Evolutionary conservation across 2,113 vertebrate genomes (phyloP).

Genomic region (Athene noctua): DNA sequence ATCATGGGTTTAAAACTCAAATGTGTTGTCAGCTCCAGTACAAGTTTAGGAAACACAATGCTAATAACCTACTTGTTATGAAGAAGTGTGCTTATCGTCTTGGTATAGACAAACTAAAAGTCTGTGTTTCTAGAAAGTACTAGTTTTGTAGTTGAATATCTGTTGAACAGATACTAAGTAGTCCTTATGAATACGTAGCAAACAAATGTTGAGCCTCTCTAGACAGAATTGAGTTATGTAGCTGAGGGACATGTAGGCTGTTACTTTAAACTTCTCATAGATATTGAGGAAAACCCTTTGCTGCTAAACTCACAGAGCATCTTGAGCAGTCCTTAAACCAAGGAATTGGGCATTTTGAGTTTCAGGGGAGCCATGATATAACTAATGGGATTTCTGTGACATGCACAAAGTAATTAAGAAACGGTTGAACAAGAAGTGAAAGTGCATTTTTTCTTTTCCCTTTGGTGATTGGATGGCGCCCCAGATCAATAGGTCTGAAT

Average conservation of each 20-base stretch:
- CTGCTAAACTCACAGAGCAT: not conserved
- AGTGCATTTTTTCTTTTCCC: not conserved
- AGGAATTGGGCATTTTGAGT: not conserved
- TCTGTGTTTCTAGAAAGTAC: not conserved
- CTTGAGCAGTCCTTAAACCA: not conserved
- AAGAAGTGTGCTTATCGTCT: not conserved
- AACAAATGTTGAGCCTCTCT: not conserved
- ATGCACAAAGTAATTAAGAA: not conserved
- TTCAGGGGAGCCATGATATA: not conserved
- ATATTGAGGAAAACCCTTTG: not conserved
- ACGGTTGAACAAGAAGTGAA: not conserved
- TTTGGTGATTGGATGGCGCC: not conserved
- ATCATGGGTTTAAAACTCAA: slow-evolving; percentile 46
- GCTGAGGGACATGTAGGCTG: not conserved
- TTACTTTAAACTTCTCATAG: not conserved
- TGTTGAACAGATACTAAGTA: not conserved
- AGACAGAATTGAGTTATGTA: not conserved
- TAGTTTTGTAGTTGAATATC: not conserved
- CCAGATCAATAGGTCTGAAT: not conserved
- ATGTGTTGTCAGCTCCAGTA: not conserved
- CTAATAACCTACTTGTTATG: not conserved
- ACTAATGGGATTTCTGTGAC: not conserved
- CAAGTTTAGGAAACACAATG: not conserved
- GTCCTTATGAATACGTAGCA: not conserved
- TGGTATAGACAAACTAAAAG: not conserved